phyloP scores from a whole-genome alignment of 2,888 invertebrate genomes.

The Platycheirus rosarum region DNA sequence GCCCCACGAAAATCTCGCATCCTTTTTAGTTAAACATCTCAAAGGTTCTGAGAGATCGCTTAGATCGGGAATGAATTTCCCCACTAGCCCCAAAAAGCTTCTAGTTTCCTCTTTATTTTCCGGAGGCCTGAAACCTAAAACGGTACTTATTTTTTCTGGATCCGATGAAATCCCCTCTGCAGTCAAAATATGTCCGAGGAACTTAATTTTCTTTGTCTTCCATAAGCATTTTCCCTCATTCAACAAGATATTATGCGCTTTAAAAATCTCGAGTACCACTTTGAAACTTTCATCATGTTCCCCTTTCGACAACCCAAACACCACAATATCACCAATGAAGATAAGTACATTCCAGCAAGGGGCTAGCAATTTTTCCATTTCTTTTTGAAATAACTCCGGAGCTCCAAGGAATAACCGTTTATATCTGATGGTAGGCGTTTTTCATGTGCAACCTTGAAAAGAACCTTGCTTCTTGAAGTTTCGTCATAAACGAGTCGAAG shows the following conservation, averaged over 20 bases:
- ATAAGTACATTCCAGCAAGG: slow-evolving; percentile 16
- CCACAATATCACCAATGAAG: too few species aligned
- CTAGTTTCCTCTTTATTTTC: too few species aligned
- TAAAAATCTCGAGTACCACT: too few species aligned
- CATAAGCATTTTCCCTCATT: too few species aligned
- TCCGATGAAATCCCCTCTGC: too few species aligned
- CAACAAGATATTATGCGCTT: too few species aligned
- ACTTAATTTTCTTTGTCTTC: too few species aligned
- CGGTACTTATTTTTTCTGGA: slow-evolving; percentile 6
- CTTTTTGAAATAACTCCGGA: slow-evolving; percentile 16
- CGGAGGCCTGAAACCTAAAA: slow-evolving; percentile 10
- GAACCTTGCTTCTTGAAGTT: slow-evolving; percentile 1
- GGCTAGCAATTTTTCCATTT: slow-evolving; percentile 17
- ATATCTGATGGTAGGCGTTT: slow-evolving; percentile 5
- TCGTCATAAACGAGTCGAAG: not conserved
- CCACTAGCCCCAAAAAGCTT: not conserved
- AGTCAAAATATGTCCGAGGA: too few species aligned
- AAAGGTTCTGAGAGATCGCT: too few species aligned
- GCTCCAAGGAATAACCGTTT: slow-evolving; percentile 26
- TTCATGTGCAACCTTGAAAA: slow-evolving; percentile 7
- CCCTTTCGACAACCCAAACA: too few species aligned
- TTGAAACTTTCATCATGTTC: too few species aligned
- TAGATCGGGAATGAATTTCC: slow-evolving; percentile 56
- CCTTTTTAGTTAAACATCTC: too few species aligned
- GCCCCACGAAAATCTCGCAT: not conserved